Evolutionary conservation across 35 echinoderm and acorn worm genomes (phyloP), one percentile per base, ranked within the genome.

Genomic region (Ophiothrix spiculata): DNA sequence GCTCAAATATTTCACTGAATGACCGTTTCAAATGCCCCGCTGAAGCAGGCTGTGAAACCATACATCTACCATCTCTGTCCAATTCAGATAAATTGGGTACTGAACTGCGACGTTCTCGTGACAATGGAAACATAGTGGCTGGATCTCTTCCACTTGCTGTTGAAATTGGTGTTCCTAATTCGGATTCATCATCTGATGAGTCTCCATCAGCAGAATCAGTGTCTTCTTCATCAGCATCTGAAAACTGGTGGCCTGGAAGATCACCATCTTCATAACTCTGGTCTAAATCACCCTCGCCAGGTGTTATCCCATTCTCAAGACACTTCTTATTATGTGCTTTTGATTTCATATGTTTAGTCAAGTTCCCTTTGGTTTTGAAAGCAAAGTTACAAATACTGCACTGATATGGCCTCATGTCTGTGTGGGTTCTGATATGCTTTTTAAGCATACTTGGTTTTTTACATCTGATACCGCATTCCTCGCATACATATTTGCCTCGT

Each of bases 401-500:
- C 56, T 99, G 92, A 45, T 94, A 99, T 32, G 96, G 96, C 54
- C 96, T 90, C 32, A 99, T 73, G 32, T 99, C 96, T 15, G 96
- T 99, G 78, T 99, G 96, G 21, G 96, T 99, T 33, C 96, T 54
- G 17, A 99, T 99, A 74, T 99, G 96, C 39, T 99, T 99, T 49
- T 99, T 99, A 28, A 99, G 75, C 96, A 99, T 99, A 54, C 96
- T 99, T 1, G 96, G 96, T 56, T 99, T 99, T 77, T 99, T 99
- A 75, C 96, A 99, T 3, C 96, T 76, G 33, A 99, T 99, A 11
- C 96, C 96, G 84, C 96, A 99, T 84, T 99, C 96, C 85, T 94
- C 84, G 74, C 96, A 99, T 34, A 99, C 96, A 80, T 99, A 99
- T 75, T 99, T 99, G 21, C 96, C 96, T 82, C 96, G 45, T 10